These are phyloP conservation scores for Hystrix brachyura DNA, from an alignment of 2,113 vertebrate species.

Conservation along the genomic window DNA sequence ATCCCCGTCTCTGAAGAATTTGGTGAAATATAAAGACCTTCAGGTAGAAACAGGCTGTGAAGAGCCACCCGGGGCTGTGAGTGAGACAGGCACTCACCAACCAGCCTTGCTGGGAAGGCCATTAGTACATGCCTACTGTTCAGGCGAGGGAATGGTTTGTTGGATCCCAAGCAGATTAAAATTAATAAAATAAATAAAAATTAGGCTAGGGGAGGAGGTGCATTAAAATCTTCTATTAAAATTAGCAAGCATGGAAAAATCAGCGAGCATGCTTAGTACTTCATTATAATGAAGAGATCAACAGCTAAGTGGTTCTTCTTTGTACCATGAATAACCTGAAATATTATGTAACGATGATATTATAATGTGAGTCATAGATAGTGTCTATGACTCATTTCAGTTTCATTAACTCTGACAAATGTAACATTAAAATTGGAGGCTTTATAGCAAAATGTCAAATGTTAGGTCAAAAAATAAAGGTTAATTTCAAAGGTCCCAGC, in stretches of 20 bases:
- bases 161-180: conserved; percentile 77
- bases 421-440: conserved; percentile 59
- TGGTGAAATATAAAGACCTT: conserved; percentile 84
- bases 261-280: conserved; percentile 69
- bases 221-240: conserved; percentile 79
- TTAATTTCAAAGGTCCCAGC: conserved; percentile 39
- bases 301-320: conserved; percentile 10
- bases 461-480: conserved; percentile 47
- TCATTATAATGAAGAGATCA: conserved; percentile 63
- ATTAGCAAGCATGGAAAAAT: conserved; percentile 51
- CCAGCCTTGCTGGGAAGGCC: conserved; percentile 74
- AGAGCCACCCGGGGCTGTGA: conserved; percentile 61
- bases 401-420: conserved; percentile 37
- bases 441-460: conserved; percentile 67
- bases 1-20: conserved; percentile 85
- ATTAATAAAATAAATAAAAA: conserved; percentile 61
- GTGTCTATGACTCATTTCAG: conserved; percentile 14
- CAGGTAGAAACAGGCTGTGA: conserved; percentile 83
- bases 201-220: background rate
- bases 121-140: conserved; percentile 76
- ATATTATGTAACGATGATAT: background rate
- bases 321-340: background rate
- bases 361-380: background rate
- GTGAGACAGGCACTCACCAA: conserved; percentile 54
- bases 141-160: conserved; percentile 79